phyloP scores from a whole-genome alignment of 2,797 vertebrate genomes.

The Myripristis jacobus region DNA sequence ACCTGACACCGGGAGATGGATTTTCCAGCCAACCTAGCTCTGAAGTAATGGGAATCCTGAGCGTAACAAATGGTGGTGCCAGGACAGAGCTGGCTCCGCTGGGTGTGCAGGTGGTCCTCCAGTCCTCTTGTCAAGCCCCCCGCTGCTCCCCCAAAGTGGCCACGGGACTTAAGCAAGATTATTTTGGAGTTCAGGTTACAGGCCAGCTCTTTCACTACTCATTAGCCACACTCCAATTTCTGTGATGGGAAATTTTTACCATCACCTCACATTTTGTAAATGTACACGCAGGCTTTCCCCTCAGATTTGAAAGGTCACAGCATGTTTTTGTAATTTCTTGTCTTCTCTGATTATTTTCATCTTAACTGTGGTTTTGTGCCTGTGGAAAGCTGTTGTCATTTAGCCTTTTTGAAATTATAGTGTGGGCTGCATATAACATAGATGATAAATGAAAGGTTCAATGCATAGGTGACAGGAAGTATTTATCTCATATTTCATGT shows the following conservation, averaged over 20 bases:
- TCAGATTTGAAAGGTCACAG: conserved; percentile 70
- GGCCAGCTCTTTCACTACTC: conserved; percentile 70
- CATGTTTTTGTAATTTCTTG: conserved; percentile 76
- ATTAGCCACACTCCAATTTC: conserved; percentile 79
- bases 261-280: conserved; percentile 71
- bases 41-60: conserved; percentile 80
- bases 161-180: conserved; percentile 73
- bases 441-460: conserved; percentile 58
- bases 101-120: conserved; percentile 78
- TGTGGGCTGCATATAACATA: conserved; percentile 42
- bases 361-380: conserved; percentile 44
- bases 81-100: conserved; percentile 69
- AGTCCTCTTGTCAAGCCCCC: conserved; percentile 71
- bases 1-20: conserved; percentile 79
- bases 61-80: conserved; percentile 79
- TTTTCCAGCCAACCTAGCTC: conserved; percentile 77
- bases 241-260: conserved; percentile 63
- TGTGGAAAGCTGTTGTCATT: conserved; percentile 64
- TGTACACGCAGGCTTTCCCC: conserved; percentile 66
- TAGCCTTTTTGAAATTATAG: conserved; percentile 50
- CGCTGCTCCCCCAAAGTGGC: conserved; percentile 76
- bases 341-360: conserved; percentile 74
- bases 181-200: conserved; percentile 79
- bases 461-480: conserved; percentile 54
- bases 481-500: conserved; percentile 56